A percentile compares a stretch with the other conserved stretches of the same genome.
Evolutionary conservation across 1,140 invertebrate genomes (phyloP).

Genomic region (Papilio aristodemus): DNA sequence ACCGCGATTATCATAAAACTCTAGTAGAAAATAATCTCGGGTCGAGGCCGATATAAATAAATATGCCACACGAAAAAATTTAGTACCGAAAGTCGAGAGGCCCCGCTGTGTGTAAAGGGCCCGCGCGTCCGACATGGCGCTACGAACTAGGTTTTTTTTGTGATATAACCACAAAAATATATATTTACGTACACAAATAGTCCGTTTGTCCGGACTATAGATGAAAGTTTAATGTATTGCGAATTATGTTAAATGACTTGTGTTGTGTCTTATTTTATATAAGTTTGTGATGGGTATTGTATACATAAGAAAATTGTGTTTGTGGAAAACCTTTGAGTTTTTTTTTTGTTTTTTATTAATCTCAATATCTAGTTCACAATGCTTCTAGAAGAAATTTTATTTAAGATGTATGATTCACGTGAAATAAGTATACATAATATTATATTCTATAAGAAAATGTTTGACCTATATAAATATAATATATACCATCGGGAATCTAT

Average conservation of each 20-base stretch:
- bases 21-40: slow-evolving; percentile 77
- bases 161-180: slow-evolving; percentile 39
- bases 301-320: no score
- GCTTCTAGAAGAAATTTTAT: no score
- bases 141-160: slow-evolving; percentile 53
- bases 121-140: slow-evolving; percentile 68
- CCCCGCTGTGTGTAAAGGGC: slow-evolving; percentile 65
- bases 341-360: no score
- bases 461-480: no score
- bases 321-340: no score
- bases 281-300: neutral
- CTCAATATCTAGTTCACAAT: no score
- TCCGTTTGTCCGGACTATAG: slow-evolving; percentile 7
- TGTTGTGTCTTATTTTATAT: neutral
- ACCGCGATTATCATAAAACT: slow-evolving; percentile 73
- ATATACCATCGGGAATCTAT: neutral
- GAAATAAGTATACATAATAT: no score
- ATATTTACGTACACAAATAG: slow-evolving; percentile 37
- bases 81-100: slow-evolving; percentile 58
- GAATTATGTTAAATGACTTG: neutral
- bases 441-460: no score
- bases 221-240: slow-evolving; percentile 9
- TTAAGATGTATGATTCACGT: no score
- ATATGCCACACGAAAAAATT: slow-evolving; percentile 73
- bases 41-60: slow-evolving; percentile 61